Evolutionary conservation across 2,888 invertebrate species (phyloP).

Genomic region (Caenorhabditis afra): DNA sequence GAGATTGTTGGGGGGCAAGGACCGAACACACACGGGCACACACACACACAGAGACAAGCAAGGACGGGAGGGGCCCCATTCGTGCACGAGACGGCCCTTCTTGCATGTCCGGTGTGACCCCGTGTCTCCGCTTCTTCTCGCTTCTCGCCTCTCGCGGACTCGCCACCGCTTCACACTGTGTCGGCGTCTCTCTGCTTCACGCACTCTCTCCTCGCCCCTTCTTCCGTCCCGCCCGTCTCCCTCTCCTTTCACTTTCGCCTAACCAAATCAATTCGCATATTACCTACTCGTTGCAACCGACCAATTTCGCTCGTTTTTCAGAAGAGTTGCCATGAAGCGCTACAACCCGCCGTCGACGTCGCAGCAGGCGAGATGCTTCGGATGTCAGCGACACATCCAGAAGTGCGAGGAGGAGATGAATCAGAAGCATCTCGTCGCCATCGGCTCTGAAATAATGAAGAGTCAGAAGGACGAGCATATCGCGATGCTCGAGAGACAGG

Average conservation of each 20-base stretch:
- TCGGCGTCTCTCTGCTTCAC: background rate
- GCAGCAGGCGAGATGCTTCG: slow-evolving; percentile 11
- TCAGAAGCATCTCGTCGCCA: background rate
- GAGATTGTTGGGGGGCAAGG: too few relatives aligned
- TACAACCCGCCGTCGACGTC: slow-evolving; percentile 39
- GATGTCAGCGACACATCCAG: slow-evolving; percentile 24
- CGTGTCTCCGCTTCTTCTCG: slow-evolving; percentile 1
- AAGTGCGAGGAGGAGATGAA: slow-evolving; percentile 21
- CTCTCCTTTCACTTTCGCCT: background rate
- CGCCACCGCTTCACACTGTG: background rate
- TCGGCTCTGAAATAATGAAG: background rate
- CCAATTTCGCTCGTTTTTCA: too few relatives aligned
- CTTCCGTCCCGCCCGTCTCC: background rate
- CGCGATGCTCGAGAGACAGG: background rate
- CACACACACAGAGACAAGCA: too few relatives aligned
- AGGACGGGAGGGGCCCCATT: too few relatives aligned
- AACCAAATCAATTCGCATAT: background rate
- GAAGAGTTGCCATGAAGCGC: slow-evolving; percentile 12
- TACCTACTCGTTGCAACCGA: too few relatives aligned
- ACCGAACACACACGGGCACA: too few relatives aligned
- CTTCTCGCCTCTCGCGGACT: background rate
- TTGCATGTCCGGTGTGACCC: too few relatives aligned
- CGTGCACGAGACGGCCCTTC: too few relatives aligned
- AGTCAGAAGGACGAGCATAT: background rate
- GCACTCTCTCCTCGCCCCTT: background rate